Conservation (phyloP, 2,113 vertebrate genomes). For the Prunella fulvescens region DNA sequence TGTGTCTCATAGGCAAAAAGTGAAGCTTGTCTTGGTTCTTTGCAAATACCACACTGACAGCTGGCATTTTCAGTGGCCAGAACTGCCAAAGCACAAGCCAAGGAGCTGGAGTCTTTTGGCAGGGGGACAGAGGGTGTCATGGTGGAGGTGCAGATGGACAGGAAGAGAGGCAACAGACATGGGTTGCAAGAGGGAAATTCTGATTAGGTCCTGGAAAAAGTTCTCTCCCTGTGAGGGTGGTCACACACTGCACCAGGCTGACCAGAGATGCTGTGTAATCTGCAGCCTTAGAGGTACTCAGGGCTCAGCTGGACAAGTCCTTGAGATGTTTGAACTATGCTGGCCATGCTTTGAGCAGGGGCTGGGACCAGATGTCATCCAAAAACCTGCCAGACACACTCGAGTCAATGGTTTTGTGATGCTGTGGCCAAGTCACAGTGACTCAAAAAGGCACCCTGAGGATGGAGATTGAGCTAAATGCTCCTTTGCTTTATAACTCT, state of each 20-base stretch:
- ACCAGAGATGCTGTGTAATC: neutral
- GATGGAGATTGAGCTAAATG: neutral
- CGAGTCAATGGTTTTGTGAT: neutral
- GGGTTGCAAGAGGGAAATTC: neutral
- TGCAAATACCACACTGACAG: neutral
- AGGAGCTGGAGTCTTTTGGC: neutral
- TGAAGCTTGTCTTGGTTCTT: neutral
- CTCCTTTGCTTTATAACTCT: neutral
- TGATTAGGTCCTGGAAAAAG: neutral
- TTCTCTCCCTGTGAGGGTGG: neutral
- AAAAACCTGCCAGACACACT: neutral
- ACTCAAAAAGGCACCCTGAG: neutral
- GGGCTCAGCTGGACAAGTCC: neutral
- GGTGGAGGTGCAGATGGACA: neutral
- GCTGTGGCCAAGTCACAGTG: neutral
- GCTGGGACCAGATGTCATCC: neutral
- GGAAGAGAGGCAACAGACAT: neutral
- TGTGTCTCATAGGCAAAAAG: neutral
- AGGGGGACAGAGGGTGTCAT: neutral
- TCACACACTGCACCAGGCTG: neutral
- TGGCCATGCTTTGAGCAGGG: neutral
- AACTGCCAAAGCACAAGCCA: neutral
- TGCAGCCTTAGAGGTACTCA: neutral
- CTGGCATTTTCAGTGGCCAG: neutral
- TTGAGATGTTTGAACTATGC: neutral